Evolutionary conservation across 2,888 invertebrate genomes (phyloP).

Genomic region (Nyleta sp.): DNA sequence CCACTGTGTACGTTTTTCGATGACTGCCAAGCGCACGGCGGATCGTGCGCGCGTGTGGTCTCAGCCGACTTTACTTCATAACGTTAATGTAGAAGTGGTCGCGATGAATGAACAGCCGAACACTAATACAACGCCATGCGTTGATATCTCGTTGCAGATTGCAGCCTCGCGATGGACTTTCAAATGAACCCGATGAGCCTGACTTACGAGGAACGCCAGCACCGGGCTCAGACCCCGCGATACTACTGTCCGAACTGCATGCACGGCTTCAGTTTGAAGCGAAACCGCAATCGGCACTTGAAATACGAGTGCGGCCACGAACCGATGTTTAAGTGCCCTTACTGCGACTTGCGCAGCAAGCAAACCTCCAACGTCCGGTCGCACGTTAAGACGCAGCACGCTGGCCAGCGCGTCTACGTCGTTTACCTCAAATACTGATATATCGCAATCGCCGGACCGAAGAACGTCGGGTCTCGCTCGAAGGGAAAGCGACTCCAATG

Average conservation of each 20-base stretch:
- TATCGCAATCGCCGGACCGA: background rate
- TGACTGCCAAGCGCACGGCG: background rate
- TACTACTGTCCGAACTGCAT: constrained; percentile 73
- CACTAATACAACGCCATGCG: constrained; percentile 12
- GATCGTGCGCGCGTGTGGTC: too few relatives aligned
- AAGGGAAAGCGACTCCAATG: too few relatives aligned
- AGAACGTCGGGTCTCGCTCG: too few relatives aligned
- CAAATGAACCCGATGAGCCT: constrained; percentile 14
- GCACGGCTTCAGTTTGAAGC: constrained; percentile 74
- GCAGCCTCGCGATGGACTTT: constrained; percentile 30
- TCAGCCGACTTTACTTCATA: too few relatives aligned
- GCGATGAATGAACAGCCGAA: too few relatives aligned
- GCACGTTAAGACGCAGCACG: constrained; percentile 73
- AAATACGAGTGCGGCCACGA: constrained; percentile 79
- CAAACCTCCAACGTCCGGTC: constrained; percentile 74
- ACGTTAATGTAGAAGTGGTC: too few relatives aligned
- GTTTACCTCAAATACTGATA: constrained; percentile 62
- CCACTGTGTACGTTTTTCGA: constrained; percentile 54
- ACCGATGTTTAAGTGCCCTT: constrained; percentile 78
- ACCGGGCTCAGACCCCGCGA: background rate
- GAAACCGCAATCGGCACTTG: constrained; percentile 77
- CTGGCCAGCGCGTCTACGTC: constrained; percentile 67
- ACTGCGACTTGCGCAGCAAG: constrained; percentile 74
- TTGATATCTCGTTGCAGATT: constrained; percentile 42
- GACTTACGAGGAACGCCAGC: background rate